Evolutionary conservation across 2,113 vertebrate genomes (phyloP).

Genomic region (Craseonycteris thonglongyai): DNA sequence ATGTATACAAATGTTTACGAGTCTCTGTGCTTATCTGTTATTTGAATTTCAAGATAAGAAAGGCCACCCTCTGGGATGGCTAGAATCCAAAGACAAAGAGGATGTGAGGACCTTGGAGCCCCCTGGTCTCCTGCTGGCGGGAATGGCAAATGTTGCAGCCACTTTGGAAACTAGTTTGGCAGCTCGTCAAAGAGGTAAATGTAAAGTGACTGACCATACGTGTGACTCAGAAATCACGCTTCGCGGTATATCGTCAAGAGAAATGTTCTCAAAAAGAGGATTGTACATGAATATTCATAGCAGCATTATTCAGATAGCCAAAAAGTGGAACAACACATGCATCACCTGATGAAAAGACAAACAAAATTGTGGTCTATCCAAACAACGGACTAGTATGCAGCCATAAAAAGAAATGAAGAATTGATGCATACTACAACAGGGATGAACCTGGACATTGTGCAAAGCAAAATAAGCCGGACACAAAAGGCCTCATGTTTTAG

Average conservation of each 20-base stretch:
- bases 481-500: not conserved
- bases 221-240: not conserved
- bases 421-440: not conserved
- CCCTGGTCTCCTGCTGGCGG: not conserved
- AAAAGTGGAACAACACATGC: not conserved
- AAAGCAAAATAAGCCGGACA: not conserved
- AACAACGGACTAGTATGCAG: not conserved
- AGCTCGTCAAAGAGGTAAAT: not conserved
- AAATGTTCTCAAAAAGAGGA: not conserved
- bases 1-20: not conserved
- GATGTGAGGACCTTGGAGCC: not conserved
- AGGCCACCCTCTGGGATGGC: not conserved
- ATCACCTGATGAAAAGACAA: not conserved
- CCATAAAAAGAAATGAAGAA: not conserved
- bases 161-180: not conserved
- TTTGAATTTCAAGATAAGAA: conserved; percentile 15
- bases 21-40: not conserved
- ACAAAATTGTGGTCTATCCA: not conserved
- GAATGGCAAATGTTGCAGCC: not conserved
- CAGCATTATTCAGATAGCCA: not conserved
- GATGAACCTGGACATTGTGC: not conserved
- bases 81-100: not conserved
- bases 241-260: not conserved
- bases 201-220: not conserved
- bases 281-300: not conserved